Evolutionary conservation across 2,113 vertebrate species (phyloP).

Genomic region (Trochalopteron elliotii): DNA sequence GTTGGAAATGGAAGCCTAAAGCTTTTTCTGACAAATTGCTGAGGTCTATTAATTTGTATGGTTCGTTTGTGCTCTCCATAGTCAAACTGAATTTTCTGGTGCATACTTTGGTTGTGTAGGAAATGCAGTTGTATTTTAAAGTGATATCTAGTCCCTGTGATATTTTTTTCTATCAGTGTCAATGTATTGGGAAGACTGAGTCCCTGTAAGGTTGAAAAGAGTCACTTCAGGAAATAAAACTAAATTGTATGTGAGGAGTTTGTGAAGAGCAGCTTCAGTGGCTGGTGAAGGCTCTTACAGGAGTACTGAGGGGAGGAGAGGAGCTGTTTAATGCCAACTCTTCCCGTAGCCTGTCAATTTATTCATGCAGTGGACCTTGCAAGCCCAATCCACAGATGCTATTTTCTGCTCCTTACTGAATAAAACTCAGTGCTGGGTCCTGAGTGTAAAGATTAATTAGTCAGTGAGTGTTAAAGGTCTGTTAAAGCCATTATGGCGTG

Average conservation of each 20-base stretch:
- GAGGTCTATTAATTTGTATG: conserved; percentile 38
- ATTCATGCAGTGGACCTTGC: conserved; percentile 63
- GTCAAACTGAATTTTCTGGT: conserved; percentile 41
- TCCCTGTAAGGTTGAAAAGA: conserved; percentile 60
- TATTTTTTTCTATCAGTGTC: conserved; percentile 22
- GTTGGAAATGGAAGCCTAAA: conserved; percentile 45
- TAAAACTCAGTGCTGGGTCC: conserved; percentile 36
- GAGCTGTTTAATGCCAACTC: conserved; percentile 15
- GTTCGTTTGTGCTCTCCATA: conserved; percentile 33
- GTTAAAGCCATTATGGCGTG: conserved; percentile 47
- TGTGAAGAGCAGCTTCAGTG: conserved; percentile 48
- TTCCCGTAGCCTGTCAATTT: conserved; percentile 54
- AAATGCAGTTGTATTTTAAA: conserved; percentile 50
- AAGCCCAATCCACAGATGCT: conserved; percentile 51
- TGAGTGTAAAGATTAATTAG: conserved; percentile 62
- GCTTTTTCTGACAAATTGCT: conserved; percentile 16
- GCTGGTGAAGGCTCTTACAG: conserved; percentile 17
- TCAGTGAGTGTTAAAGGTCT: conserved; percentile 55
- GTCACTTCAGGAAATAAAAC: conserved; percentile 63
- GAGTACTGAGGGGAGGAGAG: conserved; percentile 17
- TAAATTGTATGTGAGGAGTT: conserved; percentile 59
- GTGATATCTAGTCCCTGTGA: background rate
- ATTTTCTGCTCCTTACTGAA: conserved; percentile 48
- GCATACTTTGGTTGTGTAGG: conserved; percentile 5
- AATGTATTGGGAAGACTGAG: conserved; percentile 54